Percentiles rank a stretch among this genome's conserved stretches.
Evolutionary conservation across 2,113 vertebrate species (phyloP).

Genomic region (Podarcis cretensis): DNA sequence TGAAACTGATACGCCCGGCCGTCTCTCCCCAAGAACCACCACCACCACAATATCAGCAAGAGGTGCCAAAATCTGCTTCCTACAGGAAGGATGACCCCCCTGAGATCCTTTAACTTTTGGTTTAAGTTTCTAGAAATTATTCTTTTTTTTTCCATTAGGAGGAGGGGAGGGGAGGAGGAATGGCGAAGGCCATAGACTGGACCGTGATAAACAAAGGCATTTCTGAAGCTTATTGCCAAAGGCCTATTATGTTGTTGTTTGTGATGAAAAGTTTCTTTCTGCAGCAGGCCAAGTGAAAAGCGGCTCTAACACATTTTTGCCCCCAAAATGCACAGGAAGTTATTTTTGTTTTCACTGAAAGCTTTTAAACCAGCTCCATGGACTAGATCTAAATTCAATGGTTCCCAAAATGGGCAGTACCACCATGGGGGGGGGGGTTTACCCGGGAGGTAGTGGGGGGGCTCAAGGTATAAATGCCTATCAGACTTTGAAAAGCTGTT

Average conservation of each 20-base stretch:
- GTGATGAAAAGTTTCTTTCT: constrained; percentile 8
- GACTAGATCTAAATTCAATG: background rate
- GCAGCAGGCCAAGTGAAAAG: background rate
- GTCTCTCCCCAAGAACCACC: background rate
- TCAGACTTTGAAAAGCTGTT: no score
- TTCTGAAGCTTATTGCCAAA: constrained; percentile 55
- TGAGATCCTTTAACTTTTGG: constrained; percentile 50
- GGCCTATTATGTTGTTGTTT: background rate
- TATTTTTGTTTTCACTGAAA: background rate
- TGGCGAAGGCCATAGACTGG: background rate
- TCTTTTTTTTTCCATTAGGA: constrained; percentile 41
- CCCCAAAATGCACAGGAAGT: background rate
- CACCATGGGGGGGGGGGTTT: background rate
- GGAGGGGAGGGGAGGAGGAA: accelerated
- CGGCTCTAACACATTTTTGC: no score
- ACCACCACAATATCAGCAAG: constrained; percentile 40
- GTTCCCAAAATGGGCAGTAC: no score
- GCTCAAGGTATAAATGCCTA: no score
- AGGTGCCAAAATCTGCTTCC: constrained; percentile 70
- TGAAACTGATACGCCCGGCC: constrained; percentile 65
- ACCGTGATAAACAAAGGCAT: constrained; percentile 57
- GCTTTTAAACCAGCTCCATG: background rate
- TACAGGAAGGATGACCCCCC: constrained; percentile 76
- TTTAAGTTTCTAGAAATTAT: constrained; percentile 63
- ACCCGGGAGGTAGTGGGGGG: no score